Evolutionary conservation across 2,888 invertebrate species (phyloP), one percentile per base, ranked within the genome.

Genomic region (Phaedon cochleariae): DNA sequence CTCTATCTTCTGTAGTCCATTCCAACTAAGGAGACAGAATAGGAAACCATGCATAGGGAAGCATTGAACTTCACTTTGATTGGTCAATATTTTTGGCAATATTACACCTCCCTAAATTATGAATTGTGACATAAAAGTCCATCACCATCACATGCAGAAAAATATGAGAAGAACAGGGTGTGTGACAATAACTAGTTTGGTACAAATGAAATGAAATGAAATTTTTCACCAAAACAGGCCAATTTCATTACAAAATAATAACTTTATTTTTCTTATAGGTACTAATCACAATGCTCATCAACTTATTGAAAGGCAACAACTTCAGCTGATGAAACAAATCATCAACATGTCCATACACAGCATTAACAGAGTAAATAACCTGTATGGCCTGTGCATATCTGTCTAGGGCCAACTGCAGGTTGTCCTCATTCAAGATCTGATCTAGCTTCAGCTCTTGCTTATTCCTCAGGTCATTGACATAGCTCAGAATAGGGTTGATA

Each of bases 371-470:
- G 31, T 94, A 84, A 0, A 92, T 91, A 12, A 95, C 90, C 82
- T 95, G 95, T 0, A 95, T 87, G 0, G 93, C 90, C 80, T 96
- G 96, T 0, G 93, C 93, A 72, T 93, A 88, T 76, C 95, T 86
- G 80, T 95, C 94, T 65, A 95, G 83, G 54, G 89, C 86, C 54
- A 88, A 85, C 82, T 91, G 87, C 20, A 87, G 82, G 62, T 73
- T 67, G 49, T 79, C 74, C 49, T 80, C 76, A 58, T 75, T 67
- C 31, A 72, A 60, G 55, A 73, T 72, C 18, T 72, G 62, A 46
- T 62, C 69, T 12, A 70, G 48, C 53, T 73, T 75, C 12, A 70
- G 37, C 15, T 75, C 75, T 21, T 69, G 69, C 62, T 69, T 71
- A 49, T 70, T 72, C 57, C 70, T 77, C 15, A 77, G 57, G 48